Base-by-base conservation (phyloP, 2,113 vertebrate genomes). In the Bubo blakistoni region DNA sequence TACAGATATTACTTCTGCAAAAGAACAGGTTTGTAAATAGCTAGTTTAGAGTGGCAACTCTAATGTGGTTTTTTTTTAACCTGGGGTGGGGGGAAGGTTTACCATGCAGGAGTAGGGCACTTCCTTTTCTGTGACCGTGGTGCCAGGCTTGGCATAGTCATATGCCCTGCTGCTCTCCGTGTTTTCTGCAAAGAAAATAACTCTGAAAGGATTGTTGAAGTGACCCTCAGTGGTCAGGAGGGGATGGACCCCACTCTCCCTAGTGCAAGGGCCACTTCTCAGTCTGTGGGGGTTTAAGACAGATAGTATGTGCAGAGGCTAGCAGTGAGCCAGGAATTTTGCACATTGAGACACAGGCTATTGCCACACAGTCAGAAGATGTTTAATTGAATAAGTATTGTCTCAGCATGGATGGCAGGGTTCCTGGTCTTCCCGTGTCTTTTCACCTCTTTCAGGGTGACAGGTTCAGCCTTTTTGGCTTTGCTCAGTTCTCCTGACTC, bases 291-390 rank as follows among this genome's bases (percentile, higher is more conserved):
- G 6, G 36, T 81, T 72, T 62, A 52, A 62, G 63, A 57, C 36
- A 67, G 18, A 15, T 38, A 17, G 10, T 40, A 29, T 14, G 29
- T 42, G 76, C 95, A 97, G 96, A 97, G 88, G 95, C 91, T 95
- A 97, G 88, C 96, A 79, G 94, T 67, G 20, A 96, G 96, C 80
- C 95, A 97, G 91, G 93, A 94, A 96, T 87, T 97, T 95, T 81
- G 84, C 81, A 88, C 92, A 62, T 80, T 93, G 90, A 89, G 79
- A 97, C 88, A 86, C 81, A 87, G 94, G 90, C 91, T 96, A 92
- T 90, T 86, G 91, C 61, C 81, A 97, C 13, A 36, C 93, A 98
- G 96, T 92, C 96, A 96, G 94, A 97, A 96, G 92, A 98, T 90
- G 93, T 90, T 76, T 81, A 92, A 95, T 71, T 95, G 67, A 94